Percentiles rank a stretch among this genome's conserved stretches.
Evolutionary conservation across 2,797 vertebrate genomes (phyloP).

Genomic region (Oceanodroma leucorhoa): DNA sequence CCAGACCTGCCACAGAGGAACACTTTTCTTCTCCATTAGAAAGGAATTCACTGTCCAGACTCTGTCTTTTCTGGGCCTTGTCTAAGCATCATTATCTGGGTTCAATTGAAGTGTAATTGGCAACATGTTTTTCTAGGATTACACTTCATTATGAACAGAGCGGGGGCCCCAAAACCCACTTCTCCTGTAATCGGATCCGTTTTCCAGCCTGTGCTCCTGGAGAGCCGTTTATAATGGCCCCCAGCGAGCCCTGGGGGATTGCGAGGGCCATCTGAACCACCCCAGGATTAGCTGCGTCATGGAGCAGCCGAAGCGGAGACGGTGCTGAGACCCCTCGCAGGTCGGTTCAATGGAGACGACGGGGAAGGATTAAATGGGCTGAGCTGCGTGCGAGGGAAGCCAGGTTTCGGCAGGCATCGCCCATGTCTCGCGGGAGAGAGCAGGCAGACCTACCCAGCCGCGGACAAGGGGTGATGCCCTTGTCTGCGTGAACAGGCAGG

Average conservation of each 20-base stretch:
- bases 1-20: slow-evolving; percentile 13
- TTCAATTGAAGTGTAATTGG: slow-evolving; percentile 66
- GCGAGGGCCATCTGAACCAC: background rate
- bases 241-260: background rate
- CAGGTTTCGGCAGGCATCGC: background rate
- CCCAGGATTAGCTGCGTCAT: background rate
- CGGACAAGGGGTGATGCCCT: rapidly evolving
- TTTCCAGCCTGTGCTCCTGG: slow-evolving; percentile 33
- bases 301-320: rapidly evolving
- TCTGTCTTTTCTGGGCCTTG: slow-evolving; percentile 36
- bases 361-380: background rate
- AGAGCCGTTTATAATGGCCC: background rate
- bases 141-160: slow-evolving; percentile 55
- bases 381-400: rapidly evolving
- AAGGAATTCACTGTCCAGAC: slow-evolving; percentile 44
- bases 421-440: rapidly evolving
- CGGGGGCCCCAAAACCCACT: background rate
- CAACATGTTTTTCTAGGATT: slow-evolving; percentile 64
- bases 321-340: background rate
- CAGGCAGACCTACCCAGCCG: background rate
- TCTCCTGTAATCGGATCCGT: slow-evolving; percentile 38
- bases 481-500: no score
- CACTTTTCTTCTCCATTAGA: slow-evolving; percentile 26
- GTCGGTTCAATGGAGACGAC: rapidly evolving
- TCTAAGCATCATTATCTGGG: slow-evolving; percentile 63